phyloP scores from a whole-genome alignment of 1,140 invertebrate species.

The Daktulosphaira vitifoliae region DNA sequence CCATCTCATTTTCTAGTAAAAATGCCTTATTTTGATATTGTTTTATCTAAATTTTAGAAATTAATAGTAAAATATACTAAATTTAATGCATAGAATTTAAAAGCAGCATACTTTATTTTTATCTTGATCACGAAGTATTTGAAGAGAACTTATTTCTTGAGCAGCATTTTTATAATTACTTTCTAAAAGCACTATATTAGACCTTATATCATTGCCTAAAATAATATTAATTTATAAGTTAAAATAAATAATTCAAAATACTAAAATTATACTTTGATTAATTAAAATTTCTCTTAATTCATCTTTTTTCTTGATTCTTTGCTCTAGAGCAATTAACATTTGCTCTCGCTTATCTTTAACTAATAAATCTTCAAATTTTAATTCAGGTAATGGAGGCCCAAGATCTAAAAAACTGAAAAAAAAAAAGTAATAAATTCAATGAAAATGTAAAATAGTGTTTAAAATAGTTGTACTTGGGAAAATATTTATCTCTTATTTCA shows the following conservation, averaged over 20 bases:
- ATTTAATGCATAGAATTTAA: background rate
- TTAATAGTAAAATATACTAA: background rate
- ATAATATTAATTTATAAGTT: background rate
- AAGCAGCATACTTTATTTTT: conserved; percentile 45
- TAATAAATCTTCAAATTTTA: conserved; percentile 15
- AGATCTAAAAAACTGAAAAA: conserved; percentile 10
- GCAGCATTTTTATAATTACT: conserved; percentile 55
- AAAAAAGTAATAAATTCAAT: background rate
- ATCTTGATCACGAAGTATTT: conserved; percentile 54
- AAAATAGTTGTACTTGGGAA: background rate
- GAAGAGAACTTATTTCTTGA: conserved; percentile 55
- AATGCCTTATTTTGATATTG: conserved; percentile 27
- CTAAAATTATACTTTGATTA: background rate
- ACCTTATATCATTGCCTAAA: conserved; percentile 49
- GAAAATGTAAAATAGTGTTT: background rate
- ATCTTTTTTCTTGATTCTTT: conserved; percentile 18
- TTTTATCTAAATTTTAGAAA: background rate
- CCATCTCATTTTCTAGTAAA: conserved; percentile 18
- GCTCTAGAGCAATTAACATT: background rate
- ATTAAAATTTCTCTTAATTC: conserved; percentile 11
- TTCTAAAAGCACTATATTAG: conserved; percentile 54
- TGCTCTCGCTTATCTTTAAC: conserved; percentile 15
- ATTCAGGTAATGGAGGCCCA: conserved; percentile 18
- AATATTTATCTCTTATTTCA: background rate
- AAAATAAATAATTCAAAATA: background rate